These are phyloP conservation scores for Podargus strigoides DNA, from an alignment of 2,797 vertebrate genomes.

Conservation along the genomic window DNA sequence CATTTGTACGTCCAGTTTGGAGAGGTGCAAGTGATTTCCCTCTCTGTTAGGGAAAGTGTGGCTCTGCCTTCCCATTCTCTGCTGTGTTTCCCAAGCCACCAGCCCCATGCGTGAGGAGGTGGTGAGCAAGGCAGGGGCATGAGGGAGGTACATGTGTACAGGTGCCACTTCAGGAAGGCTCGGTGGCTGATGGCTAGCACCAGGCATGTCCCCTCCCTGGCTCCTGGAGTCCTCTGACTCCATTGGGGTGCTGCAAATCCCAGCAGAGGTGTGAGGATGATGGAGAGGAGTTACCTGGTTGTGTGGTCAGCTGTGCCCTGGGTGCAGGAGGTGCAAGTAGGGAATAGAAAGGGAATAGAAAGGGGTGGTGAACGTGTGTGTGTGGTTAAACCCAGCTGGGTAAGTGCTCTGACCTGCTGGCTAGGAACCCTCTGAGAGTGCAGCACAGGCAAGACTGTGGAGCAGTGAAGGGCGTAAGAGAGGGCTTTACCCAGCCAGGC, in stretches of 20 bases:
- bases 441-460: accelerated
- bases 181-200: background rate
- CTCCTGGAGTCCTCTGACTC: background rate
- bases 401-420: background rate
- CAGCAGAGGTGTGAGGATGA: background rate
- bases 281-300: background rate
- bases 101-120: background rate
- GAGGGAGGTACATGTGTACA: accelerated
- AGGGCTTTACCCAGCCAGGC: background rate
- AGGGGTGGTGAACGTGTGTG: background rate
- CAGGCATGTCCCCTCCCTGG: background rate
- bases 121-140: background rate
- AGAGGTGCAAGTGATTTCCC: background rate
- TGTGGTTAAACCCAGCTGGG: background rate
- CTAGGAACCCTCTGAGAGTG: accelerated
- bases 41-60: background rate
- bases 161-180: background rate
- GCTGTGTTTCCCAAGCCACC: background rate
- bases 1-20: background rate
- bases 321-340: background rate
- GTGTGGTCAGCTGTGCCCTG: background rate
- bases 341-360: background rate
- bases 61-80: background rate
- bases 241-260: background rate
- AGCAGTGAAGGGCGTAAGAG: background rate